Evolutionary conservation across 1,140 invertebrate species (phyloP), one percentile per base, ranked within the genome.

Genomic region (Mya arenaria): DNA sequence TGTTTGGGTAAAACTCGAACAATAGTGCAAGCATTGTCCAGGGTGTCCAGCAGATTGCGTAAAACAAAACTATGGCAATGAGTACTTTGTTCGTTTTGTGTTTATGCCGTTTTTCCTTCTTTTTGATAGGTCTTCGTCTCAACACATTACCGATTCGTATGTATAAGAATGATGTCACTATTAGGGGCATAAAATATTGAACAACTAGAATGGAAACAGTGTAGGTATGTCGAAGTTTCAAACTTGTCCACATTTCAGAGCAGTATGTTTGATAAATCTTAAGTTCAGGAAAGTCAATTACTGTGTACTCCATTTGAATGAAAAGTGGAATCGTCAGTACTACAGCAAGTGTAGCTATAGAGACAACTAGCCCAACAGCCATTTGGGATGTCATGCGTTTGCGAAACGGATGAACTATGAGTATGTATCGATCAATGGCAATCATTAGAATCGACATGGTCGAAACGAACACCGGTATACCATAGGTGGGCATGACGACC

Each of bases 11-110:
- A 52, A 92, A 88, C 82, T 91, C 90, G 15, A 87, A 69, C 15
- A 89, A 85, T 4, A 92, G 80, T 10, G 82, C 79, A 87, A 90
- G 92, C 10, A 90, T 81, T 72, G 89, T 91, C 91, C 91, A 92
- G 30, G 92, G 92, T 39, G 91, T 80, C 92, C 92, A 99, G 19
- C 96, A 99, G 0, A 97, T 93, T 0, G 97, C 96, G 90, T 99
- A 99, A 30, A 98, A 96, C 0, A 95, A 95, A 0, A 99, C 98
- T 96, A 99, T 99, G 0, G 97, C 95, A 80, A 99, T 97, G 1
- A 99, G 94, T 97, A 99, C 99, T 83, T 97, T 94, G 83, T 94
- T 95, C 44, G 95, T 95, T 77, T 94, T 89, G 83, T 97, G 96
- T 6, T 97, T 97, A 56, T 96, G 94, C 25, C 84, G 66, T 13